Conservation (phyloP, 2,797 vertebrate species). For the Aratinga solstitialis region DNA sequence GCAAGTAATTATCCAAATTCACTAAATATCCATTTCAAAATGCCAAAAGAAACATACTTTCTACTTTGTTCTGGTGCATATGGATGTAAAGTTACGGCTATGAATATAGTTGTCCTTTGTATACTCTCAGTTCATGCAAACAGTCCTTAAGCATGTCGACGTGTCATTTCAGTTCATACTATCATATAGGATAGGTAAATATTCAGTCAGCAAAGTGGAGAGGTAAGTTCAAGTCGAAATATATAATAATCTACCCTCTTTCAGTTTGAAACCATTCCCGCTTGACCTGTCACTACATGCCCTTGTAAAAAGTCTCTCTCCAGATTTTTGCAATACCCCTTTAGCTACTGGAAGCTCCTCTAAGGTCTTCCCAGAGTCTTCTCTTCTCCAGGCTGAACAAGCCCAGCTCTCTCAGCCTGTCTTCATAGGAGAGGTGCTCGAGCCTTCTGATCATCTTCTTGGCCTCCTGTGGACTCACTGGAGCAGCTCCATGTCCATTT, state of each 20-base stretch:
- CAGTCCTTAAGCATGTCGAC: neutral
- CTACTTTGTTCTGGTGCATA: neutral
- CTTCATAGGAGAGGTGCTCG: neutral
- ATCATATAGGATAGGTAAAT: neutral
- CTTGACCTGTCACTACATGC: neutral
- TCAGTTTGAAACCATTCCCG: neutral
- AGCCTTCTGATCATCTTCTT: neutral
- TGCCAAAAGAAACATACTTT: accelerated
- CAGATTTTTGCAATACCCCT: neutral
- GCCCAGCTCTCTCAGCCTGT: neutral
- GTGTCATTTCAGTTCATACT: neutral
- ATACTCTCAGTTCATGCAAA: neutral
- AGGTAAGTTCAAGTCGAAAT: neutral
- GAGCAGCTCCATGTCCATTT: neutral
- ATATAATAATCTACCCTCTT: neutral
- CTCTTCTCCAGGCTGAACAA: neutral
- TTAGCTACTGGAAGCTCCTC: neutral
- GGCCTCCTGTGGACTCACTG: neutral
- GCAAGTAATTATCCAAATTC: neutral
- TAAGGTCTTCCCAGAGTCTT: neutral
- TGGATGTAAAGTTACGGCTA: neutral
- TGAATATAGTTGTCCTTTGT: neutral
- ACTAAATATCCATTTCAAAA: neutral
- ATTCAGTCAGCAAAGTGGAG: neutral
- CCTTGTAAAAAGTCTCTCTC: neutral